phyloP scores from a whole-genome alignment of 2,113 vertebrate genomes.

The Rousettus leschenaultii region DNA sequence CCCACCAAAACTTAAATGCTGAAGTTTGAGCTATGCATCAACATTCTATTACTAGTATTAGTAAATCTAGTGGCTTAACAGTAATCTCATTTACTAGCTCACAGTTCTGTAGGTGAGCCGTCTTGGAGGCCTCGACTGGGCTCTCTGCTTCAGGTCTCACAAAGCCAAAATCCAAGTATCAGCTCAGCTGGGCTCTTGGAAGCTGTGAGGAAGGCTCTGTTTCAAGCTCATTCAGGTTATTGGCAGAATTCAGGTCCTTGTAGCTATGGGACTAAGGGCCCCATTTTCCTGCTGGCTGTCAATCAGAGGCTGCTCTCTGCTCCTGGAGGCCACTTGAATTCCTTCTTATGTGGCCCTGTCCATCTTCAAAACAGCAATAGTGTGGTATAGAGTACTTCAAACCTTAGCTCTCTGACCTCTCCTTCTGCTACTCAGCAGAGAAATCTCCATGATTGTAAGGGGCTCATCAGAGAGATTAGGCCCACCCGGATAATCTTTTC shows the following conservation, averaged over 20 bases:
- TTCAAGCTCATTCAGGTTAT: neutral
- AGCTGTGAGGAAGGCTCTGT: neutral
- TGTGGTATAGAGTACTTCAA: neutral
- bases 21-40: neutral
- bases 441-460: neutral
- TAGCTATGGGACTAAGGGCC: neutral
- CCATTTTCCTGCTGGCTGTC: neutral
- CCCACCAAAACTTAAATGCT: neutral
- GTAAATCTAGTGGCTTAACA: neutral
- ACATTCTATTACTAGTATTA: neutral
- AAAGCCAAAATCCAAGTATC: neutral
- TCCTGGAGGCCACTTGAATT: neutral
- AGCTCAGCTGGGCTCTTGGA: neutral
- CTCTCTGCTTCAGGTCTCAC: neutral
- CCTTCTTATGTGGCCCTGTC: neutral
- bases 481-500: neutral
- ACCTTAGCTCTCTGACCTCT: neutral
- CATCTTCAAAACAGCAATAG: neutral
- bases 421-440: neutral
- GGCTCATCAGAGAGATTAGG: neutral
- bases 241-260: neutral
- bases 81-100: no score
- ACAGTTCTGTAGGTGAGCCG: neutral
- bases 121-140: no score
- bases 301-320: neutral